phyloP scores from a whole-genome alignment of 2,888 invertebrate genomes.

The Sinodicranocentrus sp. region DNA sequence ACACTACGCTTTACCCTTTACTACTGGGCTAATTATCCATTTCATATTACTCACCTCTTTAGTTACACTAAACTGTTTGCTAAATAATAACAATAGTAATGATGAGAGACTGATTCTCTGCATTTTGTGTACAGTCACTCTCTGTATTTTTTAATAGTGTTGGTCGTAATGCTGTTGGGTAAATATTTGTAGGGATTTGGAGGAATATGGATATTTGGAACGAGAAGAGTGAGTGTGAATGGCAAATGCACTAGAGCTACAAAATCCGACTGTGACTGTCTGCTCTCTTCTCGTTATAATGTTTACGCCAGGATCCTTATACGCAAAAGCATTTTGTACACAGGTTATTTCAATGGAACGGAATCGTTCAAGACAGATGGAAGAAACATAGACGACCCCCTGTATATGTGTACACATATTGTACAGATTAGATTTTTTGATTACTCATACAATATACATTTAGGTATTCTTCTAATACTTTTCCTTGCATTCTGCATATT shows the following conservation, averaged over 20 bases:
- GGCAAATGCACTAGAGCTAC: too few species aligned
- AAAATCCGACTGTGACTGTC: too few species aligned
- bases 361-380: background rate
- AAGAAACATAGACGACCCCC: background rate
- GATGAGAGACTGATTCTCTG: background rate
- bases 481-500: too few species aligned
- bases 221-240: too few species aligned
- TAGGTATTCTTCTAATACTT: too few species aligned
- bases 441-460: slow-evolving; percentile 3
- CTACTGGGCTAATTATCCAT: background rate
- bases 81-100: background rate
- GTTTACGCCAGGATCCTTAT: slow-evolving; percentile 3
- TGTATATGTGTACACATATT: too few species aligned
- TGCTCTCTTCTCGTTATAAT: background rate
- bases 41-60: slow-evolving; percentile 7
- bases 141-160: background rate
- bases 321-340: background rate
- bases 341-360: background rate
- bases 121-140: background rate
- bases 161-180: background rate
- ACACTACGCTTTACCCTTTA: background rate
- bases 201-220: background rate
- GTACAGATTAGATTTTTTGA: background rate
- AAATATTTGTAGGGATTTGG: background rate
- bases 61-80: slow-evolving; percentile 3